Conservation (phyloP, 2,113 vertebrate genomes). For the Psittacula cyanocephala region DNA sequence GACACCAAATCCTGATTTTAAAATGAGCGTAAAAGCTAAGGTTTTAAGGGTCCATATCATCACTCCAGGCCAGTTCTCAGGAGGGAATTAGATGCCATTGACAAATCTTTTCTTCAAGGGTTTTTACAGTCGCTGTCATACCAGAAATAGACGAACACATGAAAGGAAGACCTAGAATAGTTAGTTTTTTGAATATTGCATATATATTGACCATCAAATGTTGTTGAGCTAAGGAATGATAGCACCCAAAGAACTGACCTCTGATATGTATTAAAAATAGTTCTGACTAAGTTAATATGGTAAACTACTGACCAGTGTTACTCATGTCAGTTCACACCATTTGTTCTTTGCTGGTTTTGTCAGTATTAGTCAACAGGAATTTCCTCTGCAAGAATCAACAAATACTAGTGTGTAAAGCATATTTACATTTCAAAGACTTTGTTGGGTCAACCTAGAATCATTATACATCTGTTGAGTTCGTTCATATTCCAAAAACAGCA, state of each 20-base stretch:
- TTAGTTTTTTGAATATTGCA: accelerated
- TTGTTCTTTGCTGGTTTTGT: background rate
- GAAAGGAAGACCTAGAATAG: background rate
- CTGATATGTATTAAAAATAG: background rate
- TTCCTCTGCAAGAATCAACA: background rate
- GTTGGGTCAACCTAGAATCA: background rate
- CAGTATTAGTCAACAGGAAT: background rate
- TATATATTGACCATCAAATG: background rate
- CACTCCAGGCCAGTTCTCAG: background rate
- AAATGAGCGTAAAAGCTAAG: background rate
- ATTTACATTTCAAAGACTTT: constrained; percentile 29
- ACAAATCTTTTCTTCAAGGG: background rate
- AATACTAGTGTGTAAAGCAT: background rate
- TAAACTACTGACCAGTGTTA: background rate
- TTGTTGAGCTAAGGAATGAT: background rate
- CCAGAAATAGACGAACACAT: background rate
- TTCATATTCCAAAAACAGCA: constrained; percentile 13
- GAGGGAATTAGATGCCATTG: background rate
- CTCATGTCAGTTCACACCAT: background rate
- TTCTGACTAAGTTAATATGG: background rate
- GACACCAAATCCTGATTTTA: background rate
- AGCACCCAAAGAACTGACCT: background rate
- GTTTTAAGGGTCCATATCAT: background rate
- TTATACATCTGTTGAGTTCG: background rate
- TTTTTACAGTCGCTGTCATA: background rate